A percentile compares a stretch with the other conserved stretches of the same genome.
Evolutionary conservation across 2,113 vertebrate species (phyloP).

Genomic region (Psittacus erithacus): DNA sequence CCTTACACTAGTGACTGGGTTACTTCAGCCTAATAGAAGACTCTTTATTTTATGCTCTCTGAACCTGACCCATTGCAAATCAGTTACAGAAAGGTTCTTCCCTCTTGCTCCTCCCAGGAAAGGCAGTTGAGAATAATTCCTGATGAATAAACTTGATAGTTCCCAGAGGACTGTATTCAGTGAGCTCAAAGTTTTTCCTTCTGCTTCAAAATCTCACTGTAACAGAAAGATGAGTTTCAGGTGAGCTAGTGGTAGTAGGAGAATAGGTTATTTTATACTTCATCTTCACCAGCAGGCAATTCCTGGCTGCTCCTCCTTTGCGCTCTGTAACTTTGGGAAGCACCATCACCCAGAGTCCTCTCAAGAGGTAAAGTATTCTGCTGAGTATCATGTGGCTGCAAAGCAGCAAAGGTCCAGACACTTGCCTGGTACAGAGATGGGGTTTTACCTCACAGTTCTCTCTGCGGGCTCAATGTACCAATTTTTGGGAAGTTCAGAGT

Average conservation of each 20-base stretch:
- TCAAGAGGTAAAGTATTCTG: not conserved
- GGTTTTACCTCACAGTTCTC: not conserved
- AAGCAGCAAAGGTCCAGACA: not conserved
- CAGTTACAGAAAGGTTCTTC: slow-evolving; percentile 37
- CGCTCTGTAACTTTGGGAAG: not conserved
- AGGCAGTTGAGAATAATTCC: slow-evolving; percentile 1
- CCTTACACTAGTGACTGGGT: slow-evolving; percentile 17
- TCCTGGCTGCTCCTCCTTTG: not conserved
- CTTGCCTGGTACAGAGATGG: not conserved
- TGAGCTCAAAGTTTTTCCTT: not conserved
- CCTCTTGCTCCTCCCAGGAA: not conserved
- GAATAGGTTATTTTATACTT: not conserved
- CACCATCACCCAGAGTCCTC: not conserved
- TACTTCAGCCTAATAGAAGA: slow-evolving; percentile 60
- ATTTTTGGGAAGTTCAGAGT: not conserved
- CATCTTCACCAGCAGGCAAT: not conserved
- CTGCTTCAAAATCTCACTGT: not conserved
- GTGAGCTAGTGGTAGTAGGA: not conserved
- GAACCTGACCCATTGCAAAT: slow-evolving; percentile 66
- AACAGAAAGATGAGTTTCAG: not conserved
- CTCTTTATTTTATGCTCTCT: slow-evolving; percentile 64
- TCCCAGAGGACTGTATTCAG: not conserved
- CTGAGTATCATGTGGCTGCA: not conserved
- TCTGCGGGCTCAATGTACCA: not conserved
- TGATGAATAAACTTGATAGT: not conserved